Evolutionary conservation across 2,888 invertebrate genomes (phyloP), one percentile per base, ranked within the genome.

Genomic region (Synergus gifuensis): DNA sequence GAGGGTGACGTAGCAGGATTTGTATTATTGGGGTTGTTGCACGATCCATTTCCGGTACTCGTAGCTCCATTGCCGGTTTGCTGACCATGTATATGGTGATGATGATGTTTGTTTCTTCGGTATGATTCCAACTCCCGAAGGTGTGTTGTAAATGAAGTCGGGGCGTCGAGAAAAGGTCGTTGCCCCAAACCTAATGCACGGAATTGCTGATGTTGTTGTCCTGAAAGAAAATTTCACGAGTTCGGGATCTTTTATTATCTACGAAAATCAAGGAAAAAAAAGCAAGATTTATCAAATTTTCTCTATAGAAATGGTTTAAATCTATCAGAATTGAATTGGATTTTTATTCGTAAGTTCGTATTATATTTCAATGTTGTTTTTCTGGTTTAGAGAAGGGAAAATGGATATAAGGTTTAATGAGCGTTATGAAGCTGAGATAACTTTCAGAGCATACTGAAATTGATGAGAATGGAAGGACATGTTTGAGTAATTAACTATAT

Each of bases 171-270:
- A 93, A 95, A 94, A 77, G 96, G 95, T 86, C 97, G 94, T 89
- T 96, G 96, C 78, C 95, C 94, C 88, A 96, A 93, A 49, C 96
- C 96, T 86, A 96, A 93, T 76, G 96, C 95, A 83, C 97, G 94
- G 89, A 96, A 96, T 90, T 96, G 95, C 86, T 95, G 95, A 92
- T 94, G 93, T 84, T 93, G 93, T 63, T 90, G 90, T 83, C 93
- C 93, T 93, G 90, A 86, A 86, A 85, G 60, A 60, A 60, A 8
- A 60, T 60, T 60, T 60, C 22, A 60, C 60, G 60, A 60, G 11
- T 60, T 60, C 60, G 60, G 60, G 60, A 60, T 60, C 18, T 60
- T 60, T 60, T 22, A 60, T 22, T 22, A 12, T 60, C 60, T 22
- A 60, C 12, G 28, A 28, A 28, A 28, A 3, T 28, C 28, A 28